These are phyloP conservation scores for Diarsia rubi DNA, from an alignment of 2,888 invertebrate species.

Conservation along the genomic window DNA sequence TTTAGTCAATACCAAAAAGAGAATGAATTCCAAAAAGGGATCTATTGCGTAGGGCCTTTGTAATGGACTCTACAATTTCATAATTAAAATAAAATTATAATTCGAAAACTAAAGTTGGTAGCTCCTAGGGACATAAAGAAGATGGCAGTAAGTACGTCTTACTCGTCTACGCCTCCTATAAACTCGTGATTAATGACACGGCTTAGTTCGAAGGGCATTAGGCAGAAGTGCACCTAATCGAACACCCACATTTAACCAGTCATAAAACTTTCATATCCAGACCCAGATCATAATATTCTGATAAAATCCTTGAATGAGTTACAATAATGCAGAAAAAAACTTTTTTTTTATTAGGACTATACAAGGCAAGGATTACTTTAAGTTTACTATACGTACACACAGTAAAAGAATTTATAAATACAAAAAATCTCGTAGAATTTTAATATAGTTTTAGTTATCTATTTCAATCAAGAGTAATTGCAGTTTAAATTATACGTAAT, in stretches of 20 bases:
- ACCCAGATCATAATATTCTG: background rate
- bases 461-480: slow-evolving; percentile 68
- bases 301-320: background rate
- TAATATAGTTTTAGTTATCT: slow-evolving; percentile 42
- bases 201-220: background rate
- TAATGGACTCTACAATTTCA: slow-evolving; percentile 10
- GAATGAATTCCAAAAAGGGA: slow-evolving; percentile 5
- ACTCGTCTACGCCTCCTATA: too few species aligned
- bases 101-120: background rate
- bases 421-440: slow-evolving; percentile 36
- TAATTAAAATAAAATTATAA: background rate
- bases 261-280: background rate
- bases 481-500: slow-evolving; percentile 67
- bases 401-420: slow-evolving; percentile 23
- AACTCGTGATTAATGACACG: background rate
- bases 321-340: slow-evolving; percentile 8
- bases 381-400: background rate
- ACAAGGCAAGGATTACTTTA: background rate
- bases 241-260: background rate
- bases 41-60: slow-evolving; percentile 1
- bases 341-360: slow-evolving; percentile 3
- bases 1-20: slow-evolving; percentile 18
- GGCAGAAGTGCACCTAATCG: background rate
- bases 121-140: background rate
- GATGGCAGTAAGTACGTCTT: background rate